These are phyloP conservation scores for Sebastes goodei DNA, from an alignment of 2,797 vertebrate species.

Conservation along the genomic window DNA sequence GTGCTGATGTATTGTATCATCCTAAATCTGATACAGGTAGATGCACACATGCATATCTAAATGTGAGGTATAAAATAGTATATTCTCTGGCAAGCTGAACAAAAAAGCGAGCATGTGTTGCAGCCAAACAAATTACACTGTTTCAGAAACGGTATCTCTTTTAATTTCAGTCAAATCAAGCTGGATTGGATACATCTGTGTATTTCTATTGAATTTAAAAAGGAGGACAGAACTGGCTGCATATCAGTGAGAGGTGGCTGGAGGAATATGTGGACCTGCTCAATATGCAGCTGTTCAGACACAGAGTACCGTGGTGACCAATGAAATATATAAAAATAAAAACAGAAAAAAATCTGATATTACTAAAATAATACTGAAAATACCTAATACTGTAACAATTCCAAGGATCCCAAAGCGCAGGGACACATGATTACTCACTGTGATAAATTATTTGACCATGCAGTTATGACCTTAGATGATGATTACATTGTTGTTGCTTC, in stretches of 20 bases:
- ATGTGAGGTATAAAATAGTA: slow-evolving; percentile 17
- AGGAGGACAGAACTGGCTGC: slow-evolving; percentile 10
- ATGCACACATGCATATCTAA: slow-evolving; percentile 18
- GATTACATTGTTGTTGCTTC: not conserved
- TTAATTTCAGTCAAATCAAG: slow-evolving; percentile 25
- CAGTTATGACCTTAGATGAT: slow-evolving; percentile 10
- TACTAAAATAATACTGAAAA: not conserved
- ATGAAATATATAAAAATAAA: not conserved
- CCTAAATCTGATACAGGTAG: slow-evolving; percentile 18
- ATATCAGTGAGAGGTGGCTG: slow-evolving; percentile 1
- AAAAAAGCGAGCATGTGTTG: slow-evolving; percentile 54
- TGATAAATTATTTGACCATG: not conserved
- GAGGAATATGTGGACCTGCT: not conserved
- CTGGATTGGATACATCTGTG: slow-evolving; percentile 24
- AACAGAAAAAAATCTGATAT: not conserved
- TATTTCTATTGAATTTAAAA: slow-evolving; percentile 31
- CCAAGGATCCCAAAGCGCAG: not conserved
- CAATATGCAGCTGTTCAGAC: slow-evolving; percentile 17
- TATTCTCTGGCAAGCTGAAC: slow-evolving; percentile 23
- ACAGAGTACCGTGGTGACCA: not conserved
- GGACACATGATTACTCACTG: not conserved
- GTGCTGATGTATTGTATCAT: not conserved
- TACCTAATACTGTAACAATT: not conserved
- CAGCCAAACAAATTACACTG: slow-evolving; percentile 53
- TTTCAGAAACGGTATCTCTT: slow-evolving; percentile 5